Percentiles rank a stretch among this genome's conserved stretches.
Evolutionary conservation across 2,797 vertebrate species (phyloP).

Genomic region (Tachyglossus aculeatus): DNA sequence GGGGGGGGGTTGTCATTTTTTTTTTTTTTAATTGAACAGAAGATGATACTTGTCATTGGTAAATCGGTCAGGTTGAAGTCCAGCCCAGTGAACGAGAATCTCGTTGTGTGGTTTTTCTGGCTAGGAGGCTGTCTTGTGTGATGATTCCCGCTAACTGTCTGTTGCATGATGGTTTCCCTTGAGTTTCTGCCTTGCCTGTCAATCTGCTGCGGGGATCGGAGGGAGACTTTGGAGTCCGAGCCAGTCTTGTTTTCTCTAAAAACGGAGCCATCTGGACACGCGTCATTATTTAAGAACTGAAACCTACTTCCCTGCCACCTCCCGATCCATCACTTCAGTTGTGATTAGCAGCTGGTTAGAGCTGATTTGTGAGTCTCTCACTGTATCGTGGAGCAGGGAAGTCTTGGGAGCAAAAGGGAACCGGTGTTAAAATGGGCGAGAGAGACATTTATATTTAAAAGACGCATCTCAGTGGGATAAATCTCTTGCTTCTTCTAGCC

Average conservation of each 20-base stretch:
- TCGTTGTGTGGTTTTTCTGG: not conserved
- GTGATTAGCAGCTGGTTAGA: not conserved
- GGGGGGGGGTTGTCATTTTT: too few species aligned
- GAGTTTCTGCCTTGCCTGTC: not conserved
- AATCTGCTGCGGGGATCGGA: not conserved
- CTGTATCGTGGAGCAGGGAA: not conserved
- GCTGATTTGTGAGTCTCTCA: constrained; percentile 7
- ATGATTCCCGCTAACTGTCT: not conserved
- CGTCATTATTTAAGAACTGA: constrained; percentile 20
- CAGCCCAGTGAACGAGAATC: not conserved
- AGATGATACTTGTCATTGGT: constrained; percentile 17
- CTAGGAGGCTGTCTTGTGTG: constrained; percentile 18
- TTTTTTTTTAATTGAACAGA: constrained; percentile 22
- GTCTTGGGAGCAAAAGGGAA: not conserved
- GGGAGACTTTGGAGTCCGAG: not conserved
- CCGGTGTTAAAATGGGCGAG: not conserved
- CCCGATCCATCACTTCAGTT: constrained; percentile 16
- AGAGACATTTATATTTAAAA: constrained; percentile 25
- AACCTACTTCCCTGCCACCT: constrained; percentile 2
- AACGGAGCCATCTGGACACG: not conserved
- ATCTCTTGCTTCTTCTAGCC: not conserved
- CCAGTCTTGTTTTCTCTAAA: not conserved
- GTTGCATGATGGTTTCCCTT: not conserved
- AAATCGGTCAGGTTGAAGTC: constrained; percentile 6
- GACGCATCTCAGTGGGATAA: constrained; percentile 1